These are phyloP conservation scores for Lophius americanus DNA, from an alignment of 2,797 vertebrate species.

Conservation along the genomic window DNA sequence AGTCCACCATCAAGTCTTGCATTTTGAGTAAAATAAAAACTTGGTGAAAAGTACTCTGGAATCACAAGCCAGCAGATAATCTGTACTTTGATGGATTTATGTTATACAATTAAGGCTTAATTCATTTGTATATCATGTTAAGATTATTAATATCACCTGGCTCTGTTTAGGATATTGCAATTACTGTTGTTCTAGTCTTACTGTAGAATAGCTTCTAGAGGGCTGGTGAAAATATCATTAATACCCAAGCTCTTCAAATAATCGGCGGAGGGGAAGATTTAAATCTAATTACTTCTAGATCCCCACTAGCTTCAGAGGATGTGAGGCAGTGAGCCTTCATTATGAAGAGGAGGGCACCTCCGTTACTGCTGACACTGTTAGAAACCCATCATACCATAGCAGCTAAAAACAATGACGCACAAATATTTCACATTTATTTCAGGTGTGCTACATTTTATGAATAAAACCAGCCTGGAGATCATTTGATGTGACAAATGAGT, in stretches of 20 bases:
- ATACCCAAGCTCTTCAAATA: constrained; percentile 24
- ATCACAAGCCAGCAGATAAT: no score
- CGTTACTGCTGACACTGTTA: constrained; percentile 53
- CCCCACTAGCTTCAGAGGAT: constrained; percentile 15
- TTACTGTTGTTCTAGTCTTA: neutral
- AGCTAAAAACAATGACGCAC: constrained; percentile 58
- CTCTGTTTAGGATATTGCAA: constrained; percentile 1
- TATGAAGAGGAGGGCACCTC: constrained; percentile 31
- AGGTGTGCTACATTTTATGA: constrained; percentile 15
- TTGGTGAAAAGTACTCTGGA: no score
- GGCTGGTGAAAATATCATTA: constrained; percentile 20
- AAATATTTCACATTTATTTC: constrained; percentile 50
- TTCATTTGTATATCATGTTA: neutral
- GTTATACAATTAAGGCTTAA: neutral
- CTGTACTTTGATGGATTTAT: no score
- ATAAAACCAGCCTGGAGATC: constrained; percentile 22
- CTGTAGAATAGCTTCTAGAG: constrained; percentile 20
- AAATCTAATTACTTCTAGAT: constrained; percentile 48
- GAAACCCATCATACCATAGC: constrained; percentile 49
- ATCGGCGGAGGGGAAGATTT: constrained; percentile 38
- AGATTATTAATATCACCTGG: neutral
- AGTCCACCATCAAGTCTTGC: neutral
- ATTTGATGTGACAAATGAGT: constrained; percentile 1
- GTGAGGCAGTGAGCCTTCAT: constrained; percentile 55
- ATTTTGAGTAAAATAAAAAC: neutral